Base-by-base conservation (phyloP, 92 coral and sea anemone species). In the Epizoanthus rinbou region DNA sequence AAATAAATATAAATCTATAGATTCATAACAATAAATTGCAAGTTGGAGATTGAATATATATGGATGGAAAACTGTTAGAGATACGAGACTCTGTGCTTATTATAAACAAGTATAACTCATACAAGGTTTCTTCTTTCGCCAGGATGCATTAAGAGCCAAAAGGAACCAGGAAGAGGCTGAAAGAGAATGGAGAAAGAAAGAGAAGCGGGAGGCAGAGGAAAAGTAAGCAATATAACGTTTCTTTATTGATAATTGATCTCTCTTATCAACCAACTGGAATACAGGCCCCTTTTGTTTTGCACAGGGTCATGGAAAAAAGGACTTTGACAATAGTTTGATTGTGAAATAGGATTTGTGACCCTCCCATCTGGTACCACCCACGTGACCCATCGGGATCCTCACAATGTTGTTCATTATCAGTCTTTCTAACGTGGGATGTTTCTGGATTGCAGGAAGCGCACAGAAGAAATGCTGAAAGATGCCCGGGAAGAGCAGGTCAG, bases 81-180 rank as follows among this genome's bases (percentile, higher is more conserved):
- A 17, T 28, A 65, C 3, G 6, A 37, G 31, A 25, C 3, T 47
- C 6, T 1, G 45, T 28, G 31, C 24, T 28, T 65, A 7, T 25
- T 65, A 37, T 15, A 65, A 37, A 28, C 28, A 8, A 4, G 2
- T 8, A 11, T 1, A 47, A 47, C 54, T 47, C 7, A 47, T 9
- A 10, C 54, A 47, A 47, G 54, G 15, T 47, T 47, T 11, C 31
- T 67, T 79, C 2, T 13, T 19, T 25, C 57, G 2, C 6, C 73
- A 91, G 91, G 98, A 95, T 82, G 98, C 98, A 15, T 75, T 93
- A 14, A 90, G 98, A 88, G 98, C 98, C 39, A 95, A 95, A 65
- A 84, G 98, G 69, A 95, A 95, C 60, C 98, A 95, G 80, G 98
- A 95, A 41, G 98, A 95, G 64, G 98, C 98, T 24, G 98, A 95